Base-by-base conservation (phyloP, 2,113 vertebrate genomes). In the Rhinopomastus cyanomelas region DNA sequence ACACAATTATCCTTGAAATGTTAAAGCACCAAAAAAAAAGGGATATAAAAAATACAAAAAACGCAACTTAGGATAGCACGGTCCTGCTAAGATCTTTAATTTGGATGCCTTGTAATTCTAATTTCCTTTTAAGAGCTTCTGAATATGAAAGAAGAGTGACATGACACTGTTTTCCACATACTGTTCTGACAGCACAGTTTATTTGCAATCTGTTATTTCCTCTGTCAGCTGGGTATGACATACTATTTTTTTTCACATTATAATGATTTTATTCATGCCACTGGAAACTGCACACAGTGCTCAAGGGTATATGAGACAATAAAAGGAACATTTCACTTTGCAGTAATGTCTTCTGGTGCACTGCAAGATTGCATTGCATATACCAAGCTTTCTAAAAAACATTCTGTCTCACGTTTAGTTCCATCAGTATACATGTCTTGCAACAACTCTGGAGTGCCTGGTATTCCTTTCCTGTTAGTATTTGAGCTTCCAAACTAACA, bases 381-480 rank as follows among this genome's bases (percentile, higher is more conserved):
- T 42, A 71, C 29, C 37, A 66, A 48, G 39, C 18, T 78, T 79
- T 88, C 85, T 73, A 88, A 73, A 80, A 94, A 69, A 84, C 23
- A 44, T 20, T 25, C 78, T 78, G 68, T 39, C 39, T 34, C 34
- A 4, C 11, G 22, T 75, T 90, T 42, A 36, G 44, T 85, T 95
- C 73, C 67, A 44, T 22, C 37, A 64, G 71, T 56, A 27, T 66
- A 72, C 18, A 30, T 67, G 55, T 46, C 79, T 53, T 89, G 25
- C 53, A 85, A 44, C 32, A 87, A 11, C 56, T 83, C 51, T 39
- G 29, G n/a, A 51, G 44, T 56, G 59, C 62, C 60, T 81, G 25
- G 26, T 32, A 37, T 82, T 90, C 20, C 1, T 51, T 91, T 94
- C 82, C 90, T 92, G 68, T 76, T 92, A 85, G 49, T 81, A 76